Conservation (phyloP, 2,888 invertebrate species). For the Macaria notata region DNA sequence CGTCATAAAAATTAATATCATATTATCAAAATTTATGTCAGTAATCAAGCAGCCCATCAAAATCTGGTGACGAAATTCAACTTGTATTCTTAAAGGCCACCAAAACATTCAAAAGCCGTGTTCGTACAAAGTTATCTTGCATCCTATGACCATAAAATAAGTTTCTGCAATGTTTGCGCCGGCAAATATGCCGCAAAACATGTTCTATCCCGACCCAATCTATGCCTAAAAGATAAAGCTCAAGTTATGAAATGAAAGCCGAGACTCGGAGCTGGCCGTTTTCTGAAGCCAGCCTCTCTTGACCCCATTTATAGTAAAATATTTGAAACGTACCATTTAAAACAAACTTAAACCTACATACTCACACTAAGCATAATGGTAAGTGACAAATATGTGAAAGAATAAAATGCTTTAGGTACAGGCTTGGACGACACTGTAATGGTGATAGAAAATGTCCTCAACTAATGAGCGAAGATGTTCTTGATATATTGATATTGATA, state of each 20-base stretch:
- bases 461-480: no score
- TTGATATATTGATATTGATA: no score
- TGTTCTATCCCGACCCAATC: slow-evolving; percentile 24
- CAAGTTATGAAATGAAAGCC: slow-evolving; percentile 23
- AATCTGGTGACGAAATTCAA: slow-evolving; percentile 13
- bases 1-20: no score
- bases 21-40: not conserved
- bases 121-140: slow-evolving; percentile 20
- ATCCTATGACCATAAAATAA: slow-evolving; percentile 23
- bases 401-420: no score
- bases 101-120: slow-evolving; percentile 20
- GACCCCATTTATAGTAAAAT: slow-evolving; percentile 4
- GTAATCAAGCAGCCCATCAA: slow-evolving; percentile 8
- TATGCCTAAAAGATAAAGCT: slow-evolving; percentile 24
- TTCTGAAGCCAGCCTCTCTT: slow-evolving; percentile 9
- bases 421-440: no score
- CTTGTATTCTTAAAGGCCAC: slow-evolving; percentile 19
- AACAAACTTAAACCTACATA: no score
- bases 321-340: not conserved
- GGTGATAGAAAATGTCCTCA: no score
- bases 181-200: slow-evolving; percentile 24
- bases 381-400: no score
- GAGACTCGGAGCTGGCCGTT: slow-evolving; percentile 1
- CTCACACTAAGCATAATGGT: no score
- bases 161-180: slow-evolving; percentile 20